Evolutionary conservation across 2,888 invertebrate genomes (phyloP), one percentile per base, ranked within the genome.

Genomic region (Schizaphis graminum): DNA sequence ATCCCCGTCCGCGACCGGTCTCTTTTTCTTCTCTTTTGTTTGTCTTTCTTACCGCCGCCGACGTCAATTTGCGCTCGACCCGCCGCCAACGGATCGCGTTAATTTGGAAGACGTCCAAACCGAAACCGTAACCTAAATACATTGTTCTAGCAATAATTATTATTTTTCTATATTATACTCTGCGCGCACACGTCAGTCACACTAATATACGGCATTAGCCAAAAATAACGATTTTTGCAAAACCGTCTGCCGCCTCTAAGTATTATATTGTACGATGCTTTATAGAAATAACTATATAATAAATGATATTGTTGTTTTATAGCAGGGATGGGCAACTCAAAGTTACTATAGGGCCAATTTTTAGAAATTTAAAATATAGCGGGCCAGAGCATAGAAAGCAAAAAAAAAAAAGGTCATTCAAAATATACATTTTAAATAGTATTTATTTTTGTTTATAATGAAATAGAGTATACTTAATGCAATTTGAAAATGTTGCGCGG

Each of bases 61-160:
- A 94, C 93, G 90, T 90, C 93, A 85, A 94, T 94, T 90, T 86
- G 85, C 84, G 92, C 92, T 88, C 92, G 87, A 87, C 92, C 92
- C 92, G 92, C 86, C 92, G 92, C 85, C 88, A 88, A 53, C 92
- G 88, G 92, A 92, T 92, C 87, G 90, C 90, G 93, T 94, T 94
- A 94, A 94, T 94, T 91, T 91, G 90, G 86, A 86, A 89, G 61
- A 92, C 92, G 92, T 92, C 92, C 92, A 88, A 53, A 88, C 87
- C 47, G 92, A 53, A 47, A 44, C 35, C 44, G 44, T 61, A 67
- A 88, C 92, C 67, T 41, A 67, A 88, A 88, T 88, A 88, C 88
- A 92, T 92, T 92, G 92, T 88, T 88, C 92, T 49, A 53, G 41
- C 53, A 41, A 88, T 92, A 67, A 88, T 92, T 92, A 61, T 87